Conservation (phyloP, 2,888 invertebrate genomes). For the Platycnemis pennipes region DNA sequence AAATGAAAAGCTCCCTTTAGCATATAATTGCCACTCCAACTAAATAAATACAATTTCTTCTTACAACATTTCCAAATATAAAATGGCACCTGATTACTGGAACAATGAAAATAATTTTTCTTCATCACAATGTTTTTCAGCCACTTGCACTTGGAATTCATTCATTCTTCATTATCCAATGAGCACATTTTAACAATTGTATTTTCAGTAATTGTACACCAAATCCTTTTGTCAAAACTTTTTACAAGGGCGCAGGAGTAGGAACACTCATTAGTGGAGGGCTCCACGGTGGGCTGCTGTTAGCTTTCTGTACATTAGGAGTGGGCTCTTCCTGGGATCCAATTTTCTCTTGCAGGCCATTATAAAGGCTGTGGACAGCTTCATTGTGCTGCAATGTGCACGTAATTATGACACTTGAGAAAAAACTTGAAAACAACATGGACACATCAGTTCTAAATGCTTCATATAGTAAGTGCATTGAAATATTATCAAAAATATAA, state of each 20-base stretch:
- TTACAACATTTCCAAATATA: background rate
- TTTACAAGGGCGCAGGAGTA: slow-evolving; percentile 88
- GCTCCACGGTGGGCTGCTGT: slow-evolving; percentile 88
- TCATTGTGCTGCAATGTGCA: slow-evolving; percentile 86
- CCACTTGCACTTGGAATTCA: background rate
- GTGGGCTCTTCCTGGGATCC: slow-evolving; percentile 85
- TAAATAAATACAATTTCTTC: background rate
- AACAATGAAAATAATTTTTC: background rate
- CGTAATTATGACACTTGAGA: slow-evolving; percentile 18
- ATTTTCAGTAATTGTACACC: background rate
- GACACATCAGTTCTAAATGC: background rate
- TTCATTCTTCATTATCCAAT: background rate
- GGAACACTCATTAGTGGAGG: slow-evolving; percentile 93
- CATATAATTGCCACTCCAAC: background rate
- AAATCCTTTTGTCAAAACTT: background rate
- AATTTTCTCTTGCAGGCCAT: slow-evolving; percentile 89
- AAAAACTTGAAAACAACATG: background rate
- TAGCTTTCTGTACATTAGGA: slow-evolving; percentile 80
- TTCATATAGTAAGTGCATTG: slow-evolving; percentile 13
- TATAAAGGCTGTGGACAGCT: slow-evolving; percentile 90
- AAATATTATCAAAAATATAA: slow-evolving; percentile 63
- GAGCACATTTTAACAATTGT: background rate
- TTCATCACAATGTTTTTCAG: background rate
- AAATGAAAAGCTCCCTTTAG: background rate
- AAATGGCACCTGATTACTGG: slow-evolving; percentile 9